Conservation (phyloP, 2,888 invertebrate genomes). For the Acleris literana region DNA sequence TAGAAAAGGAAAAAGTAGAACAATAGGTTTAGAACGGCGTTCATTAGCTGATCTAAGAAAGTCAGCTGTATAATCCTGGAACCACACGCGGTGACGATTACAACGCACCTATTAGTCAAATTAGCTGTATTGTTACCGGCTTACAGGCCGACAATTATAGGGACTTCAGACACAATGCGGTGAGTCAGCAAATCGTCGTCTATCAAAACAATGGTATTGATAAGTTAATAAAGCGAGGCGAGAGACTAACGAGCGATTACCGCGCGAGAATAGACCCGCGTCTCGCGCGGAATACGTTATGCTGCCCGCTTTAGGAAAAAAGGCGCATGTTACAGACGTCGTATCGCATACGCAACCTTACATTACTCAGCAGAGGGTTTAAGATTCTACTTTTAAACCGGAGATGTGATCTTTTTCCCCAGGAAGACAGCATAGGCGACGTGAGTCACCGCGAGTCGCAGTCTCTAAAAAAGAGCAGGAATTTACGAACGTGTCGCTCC, state of each 20-base stretch:
- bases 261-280: conserved; percentile 65
- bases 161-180: conserved; percentile 70
- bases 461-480: conserved; percentile 55
- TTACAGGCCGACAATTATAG: conserved; percentile 78
- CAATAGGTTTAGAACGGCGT: conserved; percentile 72
- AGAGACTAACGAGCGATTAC: conserved; percentile 77
- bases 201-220: conserved; percentile 84
- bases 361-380: too few relatives aligned
- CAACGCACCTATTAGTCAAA: conserved; percentile 83
- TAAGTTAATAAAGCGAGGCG: conserved; percentile 80
- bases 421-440: conserved; percentile 38
- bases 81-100: conserved; percentile 82
- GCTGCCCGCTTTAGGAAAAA: too few relatives aligned
- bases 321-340: too few relatives aligned
- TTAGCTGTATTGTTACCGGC: conserved; percentile 83
- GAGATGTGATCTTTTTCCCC: too few relatives aligned
- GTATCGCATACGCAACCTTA: too few relatives aligned
- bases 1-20: conserved; percentile 59
- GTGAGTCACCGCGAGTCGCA: conserved; percentile 60
- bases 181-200: conserved; percentile 81
- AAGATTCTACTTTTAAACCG: too few relatives aligned
- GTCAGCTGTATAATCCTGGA: conserved; percentile 73
- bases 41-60: conserved; percentile 69
- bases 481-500: conserved; percentile 64
- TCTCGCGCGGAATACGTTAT: conserved; percentile 69